Conservation (phyloP, 2,797 vertebrate genomes). For the Masticophis lateralis region DNA sequence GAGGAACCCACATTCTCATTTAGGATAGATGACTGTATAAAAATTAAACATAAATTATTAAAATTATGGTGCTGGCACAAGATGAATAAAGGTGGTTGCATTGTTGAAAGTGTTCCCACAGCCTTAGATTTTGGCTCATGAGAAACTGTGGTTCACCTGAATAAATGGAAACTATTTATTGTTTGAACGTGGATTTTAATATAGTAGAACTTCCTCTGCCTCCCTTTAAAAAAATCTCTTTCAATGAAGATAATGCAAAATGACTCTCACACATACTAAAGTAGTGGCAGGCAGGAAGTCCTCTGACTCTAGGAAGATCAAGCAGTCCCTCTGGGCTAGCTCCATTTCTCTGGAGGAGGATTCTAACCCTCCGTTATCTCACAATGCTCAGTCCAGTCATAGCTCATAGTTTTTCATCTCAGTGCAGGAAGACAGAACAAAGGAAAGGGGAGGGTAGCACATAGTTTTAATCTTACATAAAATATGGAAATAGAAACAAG, state of each 20-base stretch:
- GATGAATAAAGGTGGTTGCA: constrained; percentile 71
- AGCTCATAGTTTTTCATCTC: constrained; percentile 19
- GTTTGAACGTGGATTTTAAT: constrained; percentile 69
- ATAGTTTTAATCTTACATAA: not conserved
- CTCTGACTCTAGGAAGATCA: constrained; percentile 48
- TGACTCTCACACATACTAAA: constrained; percentile 58
- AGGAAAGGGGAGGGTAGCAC: not conserved
- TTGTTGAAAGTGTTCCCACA: constrained; percentile 71
- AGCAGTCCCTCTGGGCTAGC: constrained; percentile 41
- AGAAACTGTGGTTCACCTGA: constrained; percentile 59
- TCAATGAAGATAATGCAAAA: constrained; percentile 54
- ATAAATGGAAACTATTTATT: constrained; percentile 69
- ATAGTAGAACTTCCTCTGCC: constrained; percentile 46
- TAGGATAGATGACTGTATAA: constrained; percentile 76
- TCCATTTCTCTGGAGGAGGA: constrained; percentile 34
- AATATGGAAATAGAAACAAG: not conserved
- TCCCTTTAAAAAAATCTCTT: constrained; percentile 60
- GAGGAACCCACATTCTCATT: constrained; percentile 71
- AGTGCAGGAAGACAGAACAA: not conserved
- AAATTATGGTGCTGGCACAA: constrained; percentile 72
- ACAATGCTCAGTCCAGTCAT: constrained; percentile 21
- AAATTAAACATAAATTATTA: constrained; percentile 79
- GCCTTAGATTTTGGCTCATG: constrained; percentile 66
- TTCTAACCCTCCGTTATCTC: constrained; percentile 24
- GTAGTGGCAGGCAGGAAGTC: constrained; percentile 33